These are phyloP conservation scores for Nomada lathburiana DNA, from an alignment of 2,888 invertebrate species.

Conservation along the genomic window DNA sequence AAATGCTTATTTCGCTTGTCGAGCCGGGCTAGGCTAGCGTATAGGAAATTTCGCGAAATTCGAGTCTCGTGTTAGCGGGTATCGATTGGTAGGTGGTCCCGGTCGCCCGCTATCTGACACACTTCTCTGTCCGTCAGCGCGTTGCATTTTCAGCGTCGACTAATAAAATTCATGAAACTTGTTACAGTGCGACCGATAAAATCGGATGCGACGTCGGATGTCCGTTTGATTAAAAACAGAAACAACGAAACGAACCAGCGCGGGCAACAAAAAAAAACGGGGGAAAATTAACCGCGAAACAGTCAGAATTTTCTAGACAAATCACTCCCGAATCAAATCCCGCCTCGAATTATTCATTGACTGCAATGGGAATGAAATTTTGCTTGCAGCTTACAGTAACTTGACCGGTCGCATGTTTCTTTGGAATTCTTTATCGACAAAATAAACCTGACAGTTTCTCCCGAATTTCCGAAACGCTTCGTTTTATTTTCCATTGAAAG, in stretches of 20 bases:
- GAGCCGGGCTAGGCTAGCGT: neutral
- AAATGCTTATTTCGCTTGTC: constrained; percentile 37
- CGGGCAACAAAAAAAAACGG: neutral
- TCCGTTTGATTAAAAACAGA: constrained; percentile 33
- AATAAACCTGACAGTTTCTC: neutral
- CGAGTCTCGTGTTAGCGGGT: constrained; percentile 56
- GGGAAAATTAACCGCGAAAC: constrained; percentile 1
- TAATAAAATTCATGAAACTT: constrained; percentile 62
- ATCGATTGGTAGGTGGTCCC: constrained; percentile 75
- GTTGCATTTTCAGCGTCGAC: constrained; percentile 50
- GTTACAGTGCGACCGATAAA: constrained; percentile 39
- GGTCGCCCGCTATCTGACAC: constrained; percentile 56
- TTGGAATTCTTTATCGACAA: neutral
- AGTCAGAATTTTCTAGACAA: constrained; percentile 9
- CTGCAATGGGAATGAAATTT: neutral
- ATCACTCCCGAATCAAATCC: constrained; percentile 1
- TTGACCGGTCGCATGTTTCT: too few species aligned
- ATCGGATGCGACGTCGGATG: constrained; percentile 15
- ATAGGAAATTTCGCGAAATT: constrained; percentile 45
- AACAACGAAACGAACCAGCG: neutral
- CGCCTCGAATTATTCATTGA: neutral
- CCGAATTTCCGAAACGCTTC: neutral
- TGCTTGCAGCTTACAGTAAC: too few species aligned
- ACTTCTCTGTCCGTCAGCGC: constrained; percentile 54
- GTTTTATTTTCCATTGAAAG: too few species aligned